Base-by-base conservation (phyloP, 1,140 invertebrate genomes). In the Drosophila navojoa region DNA sequence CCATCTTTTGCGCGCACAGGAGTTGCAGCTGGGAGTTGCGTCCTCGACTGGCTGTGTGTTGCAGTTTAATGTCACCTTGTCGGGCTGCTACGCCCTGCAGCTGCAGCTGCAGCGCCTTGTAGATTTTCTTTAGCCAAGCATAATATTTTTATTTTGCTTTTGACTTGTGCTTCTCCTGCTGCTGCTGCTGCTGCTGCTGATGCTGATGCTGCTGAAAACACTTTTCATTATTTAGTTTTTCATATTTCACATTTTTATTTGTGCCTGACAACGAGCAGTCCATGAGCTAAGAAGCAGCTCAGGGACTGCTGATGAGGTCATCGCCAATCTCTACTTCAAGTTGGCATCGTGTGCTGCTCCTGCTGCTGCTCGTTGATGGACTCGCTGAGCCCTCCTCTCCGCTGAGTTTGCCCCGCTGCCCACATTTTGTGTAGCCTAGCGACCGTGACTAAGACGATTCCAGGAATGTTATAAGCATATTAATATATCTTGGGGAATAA, bases 221-320 rank as follows among this genome's bases (percentile, higher is more conserved):
- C 80, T 84, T 84, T 84, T 84, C 81, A 84, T 84, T 84, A 84
- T 85, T 86, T 77, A 71, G 77, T 74, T 86, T 75, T 84, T 84
- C 77, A 84, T 86, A 84, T 84, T 86, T 86, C 81, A 85, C 77
- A 85, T 84, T 85, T 79, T 77, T 79, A 63, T 69, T 70, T 59
- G 68, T 60, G 64, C 47, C 59, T 49, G 35, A 55, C 29, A 38
- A 45, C 15, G 15, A 47, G 42, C 29, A 29, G 32, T 16, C 32
- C 38, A 38, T 6, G 13, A 55, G 40, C 25, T 16, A 2, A 22
- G 35, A 38, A 38, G 10, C 35, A 38, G 47, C 60, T 53, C 19
- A 10, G 19, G 47, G 32, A 47, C 40, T 44, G 45, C 55, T 82
- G 79, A 79, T 84, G 80, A 79, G 72, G 69, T 82, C 58, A 70